Evolutionary conservation across 2,888 invertebrate genomes (phyloP).

Genomic region (Hemistola chrysoprasaria): DNA sequence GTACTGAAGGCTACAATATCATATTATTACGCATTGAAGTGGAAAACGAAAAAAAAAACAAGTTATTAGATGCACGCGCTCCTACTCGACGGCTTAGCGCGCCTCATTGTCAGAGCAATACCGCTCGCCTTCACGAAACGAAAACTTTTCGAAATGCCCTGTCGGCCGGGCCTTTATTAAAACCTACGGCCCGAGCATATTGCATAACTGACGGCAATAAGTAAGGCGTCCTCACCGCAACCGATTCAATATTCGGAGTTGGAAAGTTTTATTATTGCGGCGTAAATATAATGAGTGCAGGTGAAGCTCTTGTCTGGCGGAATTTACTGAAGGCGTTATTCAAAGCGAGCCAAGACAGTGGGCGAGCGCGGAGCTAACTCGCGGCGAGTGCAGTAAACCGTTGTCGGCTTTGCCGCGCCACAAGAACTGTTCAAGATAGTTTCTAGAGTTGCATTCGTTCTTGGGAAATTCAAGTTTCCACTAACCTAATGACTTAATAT

Average conservation of each 20-base stretch:
- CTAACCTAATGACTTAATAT: no score
- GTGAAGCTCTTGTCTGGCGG: conserved; percentile 73
- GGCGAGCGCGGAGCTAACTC: conserved; percentile 51
- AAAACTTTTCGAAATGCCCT: conserved; percentile 76
- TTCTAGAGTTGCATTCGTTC: conserved; percentile 2
- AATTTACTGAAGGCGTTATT: conserved; percentile 67
- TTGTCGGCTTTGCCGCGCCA: conserved; percentile 2
- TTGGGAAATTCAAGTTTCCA: no score
- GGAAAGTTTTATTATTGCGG: conserved; percentile 80
- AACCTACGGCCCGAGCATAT: conserved; percentile 65
- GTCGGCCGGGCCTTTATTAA: conserved; percentile 75
- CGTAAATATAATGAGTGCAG: conserved; percentile 81
- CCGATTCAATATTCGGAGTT: conserved; percentile 79
- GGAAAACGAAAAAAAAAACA: conserved; percentile 38
- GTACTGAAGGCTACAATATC: no score
- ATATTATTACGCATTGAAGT: conserved; percentile 6
- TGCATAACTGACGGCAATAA: conserved; percentile 77
- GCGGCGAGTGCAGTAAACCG: conserved; percentile 7
- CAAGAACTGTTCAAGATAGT: conserved; percentile 16
- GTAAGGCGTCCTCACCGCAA: conserved; percentile 72
- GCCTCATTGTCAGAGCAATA: conserved; percentile 67
- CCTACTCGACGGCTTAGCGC: conserved; percentile 55
- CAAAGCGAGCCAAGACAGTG: conserved; percentile 46
- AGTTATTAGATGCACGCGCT: conserved; percentile 53
- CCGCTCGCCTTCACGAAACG: conserved; percentile 71